Base-by-base conservation (phyloP, 92 coral and sea anemone species). In the Meandrina meandrites region DNA sequence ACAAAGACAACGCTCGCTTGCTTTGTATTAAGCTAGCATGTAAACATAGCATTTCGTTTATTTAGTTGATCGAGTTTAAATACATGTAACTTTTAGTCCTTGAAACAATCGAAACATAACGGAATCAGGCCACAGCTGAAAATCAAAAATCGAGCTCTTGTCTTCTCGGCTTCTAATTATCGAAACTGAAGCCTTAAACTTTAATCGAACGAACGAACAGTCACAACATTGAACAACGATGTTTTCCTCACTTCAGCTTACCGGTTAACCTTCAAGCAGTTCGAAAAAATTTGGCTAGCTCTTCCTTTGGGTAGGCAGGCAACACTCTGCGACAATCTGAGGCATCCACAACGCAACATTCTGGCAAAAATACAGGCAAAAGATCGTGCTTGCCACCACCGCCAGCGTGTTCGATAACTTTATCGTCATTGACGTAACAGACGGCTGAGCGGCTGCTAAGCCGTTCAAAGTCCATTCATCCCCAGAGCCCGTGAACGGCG, bases 301-400 rank as follows among this genome's bases (percentile, higher is more conserved):
- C 83, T 56, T 47, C 76, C 84, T 51, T 83, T 87, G n/a, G 89
- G 85, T 53, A 91, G 40, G 79, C 86, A 60, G 21, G 83, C 54
- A 86, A 85, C 76, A 53, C 86, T 21, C 69, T 47, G 88, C 15
- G 92, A 84, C 57, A 89, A 73, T 45, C 89, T 86, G 8, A 72
- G 86, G 30, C 89, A 89, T 35, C 92, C 92, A 80, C 92, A 85
- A 37, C 92, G 92, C 64, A 89, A 81, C 92, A 89, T 89, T 80
- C 74, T 79, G 13, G 34, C 47, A 62, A 51, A 77, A 64, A 31
- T 76, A 24, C 22, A 10, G 47, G 48, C 47, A 47, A 76, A 42
- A 17, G 35, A 0, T 53, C 56, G 36, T 17, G 17, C 69, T 58
- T 84, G 37, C 73, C 57, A 12, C 80, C 30, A 8, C 58, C 8